A percentile compares a stretch with the other conserved stretches of the same genome.
These are phyloP conservation scores for Bagarius yarrelli DNA, from an alignment of 2,113 vertebrate species.

Conservation along the genomic window DNA sequence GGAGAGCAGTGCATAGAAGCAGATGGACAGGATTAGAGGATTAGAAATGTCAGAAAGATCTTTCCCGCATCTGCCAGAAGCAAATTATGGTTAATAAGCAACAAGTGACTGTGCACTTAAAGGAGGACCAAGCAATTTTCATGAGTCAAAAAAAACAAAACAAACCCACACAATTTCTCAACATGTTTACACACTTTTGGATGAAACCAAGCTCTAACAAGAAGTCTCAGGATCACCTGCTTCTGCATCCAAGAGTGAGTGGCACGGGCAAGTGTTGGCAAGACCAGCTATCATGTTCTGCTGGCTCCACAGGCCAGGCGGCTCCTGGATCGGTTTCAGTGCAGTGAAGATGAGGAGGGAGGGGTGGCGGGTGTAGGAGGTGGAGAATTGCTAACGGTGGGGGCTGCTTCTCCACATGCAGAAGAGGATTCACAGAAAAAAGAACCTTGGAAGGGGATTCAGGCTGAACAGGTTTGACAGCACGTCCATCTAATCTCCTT, in stretches of 20 bases:
- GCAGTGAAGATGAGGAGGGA: conserved; percentile 23
- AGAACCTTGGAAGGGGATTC: conserved; percentile 37
- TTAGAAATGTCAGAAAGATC: conserved; percentile 35
- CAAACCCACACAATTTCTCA: neutral
- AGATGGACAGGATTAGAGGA: conserved; percentile 46
- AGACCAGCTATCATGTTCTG: conserved; percentile 46
- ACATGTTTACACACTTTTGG: neutral
- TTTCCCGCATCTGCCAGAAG: neutral
- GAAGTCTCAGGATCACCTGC: conserved; percentile 26
- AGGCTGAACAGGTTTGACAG: conserved; percentile 47
- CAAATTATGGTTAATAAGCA: neutral
- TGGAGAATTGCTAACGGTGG: conserved; percentile 17
- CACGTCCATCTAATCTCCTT: conserved; percentile 2
- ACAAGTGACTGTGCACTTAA: neutral
- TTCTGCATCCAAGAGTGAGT: conserved; percentile 45
- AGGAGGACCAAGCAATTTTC: neutral
- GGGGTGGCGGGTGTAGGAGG: neutral
- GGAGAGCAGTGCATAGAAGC: conserved; percentile 1
- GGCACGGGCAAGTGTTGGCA: conserved; percentile 54
- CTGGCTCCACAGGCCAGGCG: conserved; percentile 44
- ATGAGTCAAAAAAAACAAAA: neutral
- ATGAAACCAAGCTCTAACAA: conserved; percentile 7
- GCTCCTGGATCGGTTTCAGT: conserved; percentile 52
- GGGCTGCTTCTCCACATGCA: conserved; percentile 5
- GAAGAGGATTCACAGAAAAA: conserved; percentile 31